A percentile compares a stretch with the other conserved stretches of the same genome.
These are phyloP conservation scores for Seladonia tumulorum DNA, from an alignment of 2,888 invertebrate species.

Conservation along the genomic window DNA sequence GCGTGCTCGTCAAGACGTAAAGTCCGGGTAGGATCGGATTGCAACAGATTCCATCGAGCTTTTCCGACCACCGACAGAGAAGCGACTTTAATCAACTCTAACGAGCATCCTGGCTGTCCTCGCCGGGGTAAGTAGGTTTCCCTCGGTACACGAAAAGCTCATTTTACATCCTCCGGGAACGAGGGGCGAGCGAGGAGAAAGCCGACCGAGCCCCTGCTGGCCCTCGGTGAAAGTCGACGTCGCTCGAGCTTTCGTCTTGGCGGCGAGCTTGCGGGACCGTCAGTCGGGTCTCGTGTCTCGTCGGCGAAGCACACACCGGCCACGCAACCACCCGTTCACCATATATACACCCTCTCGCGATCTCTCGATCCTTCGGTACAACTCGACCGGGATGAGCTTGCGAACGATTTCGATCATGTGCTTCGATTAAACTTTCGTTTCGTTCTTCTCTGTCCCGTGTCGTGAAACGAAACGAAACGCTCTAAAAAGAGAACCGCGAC, in stretches of 20 bases:
- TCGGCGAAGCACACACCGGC: conserved; percentile 34
- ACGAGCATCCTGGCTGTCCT: conserved; percentile 18
- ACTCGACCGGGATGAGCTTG: neutral
- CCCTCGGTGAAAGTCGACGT: conserved; percentile 47
- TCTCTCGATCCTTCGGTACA: neutral
- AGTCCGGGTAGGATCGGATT: neutral
- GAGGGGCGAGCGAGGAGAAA: neutral
- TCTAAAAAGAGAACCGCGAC: neutral
- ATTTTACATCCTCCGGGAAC: conserved; percentile 39
- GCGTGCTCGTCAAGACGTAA: neutral
- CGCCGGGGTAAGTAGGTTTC: conserved; percentile 23
- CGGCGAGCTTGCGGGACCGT: conserved; percentile 46
- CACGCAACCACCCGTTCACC: neutral
- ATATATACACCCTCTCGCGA: neutral
- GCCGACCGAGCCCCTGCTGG: neutral
- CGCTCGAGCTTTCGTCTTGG: conserved; percentile 57
- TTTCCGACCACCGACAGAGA: conserved; percentile 17
- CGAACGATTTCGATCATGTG: neutral
- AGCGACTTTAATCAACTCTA: conserved; percentile 41
- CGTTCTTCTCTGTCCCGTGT: neutral
- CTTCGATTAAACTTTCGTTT: neutral
- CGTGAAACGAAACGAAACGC: neutral
- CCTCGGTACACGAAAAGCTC: conserved; percentile 50
- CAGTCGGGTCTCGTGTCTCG: conserved; percentile 64
- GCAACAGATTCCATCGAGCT: neutral